Evolutionary conservation across 2,113 vertebrate species (phyloP), one percentile per base, ranked within the genome.

Genomic region (Oryzias javanicus): DNA sequence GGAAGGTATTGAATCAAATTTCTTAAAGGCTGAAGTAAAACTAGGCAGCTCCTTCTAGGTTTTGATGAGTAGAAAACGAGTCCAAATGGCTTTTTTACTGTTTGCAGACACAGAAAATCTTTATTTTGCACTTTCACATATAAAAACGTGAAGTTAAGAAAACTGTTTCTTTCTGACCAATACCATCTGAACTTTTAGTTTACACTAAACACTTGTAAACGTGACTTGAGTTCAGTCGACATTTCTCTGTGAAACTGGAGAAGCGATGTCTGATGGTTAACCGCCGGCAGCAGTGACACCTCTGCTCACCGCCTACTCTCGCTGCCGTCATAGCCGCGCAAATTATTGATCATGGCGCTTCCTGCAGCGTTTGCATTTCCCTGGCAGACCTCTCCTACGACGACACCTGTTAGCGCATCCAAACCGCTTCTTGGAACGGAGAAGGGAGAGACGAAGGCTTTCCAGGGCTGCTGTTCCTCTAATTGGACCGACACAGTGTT

Each of bases 401-500:
- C 67, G 69, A 74, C 53, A 78, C 49, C 50, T 41, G 47, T 67
- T 56, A 76, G 66, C 60, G 77, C n/a, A 81, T 60, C 72, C 46
- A 42, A 18, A 73, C 62, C 76, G 59, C 79, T 78, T 78, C 67
- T 24, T 45, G 45, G 59, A 66, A 57, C 58, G 67, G 67, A 74
- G 72, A 64, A n/a, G 55, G 52, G 45, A 58, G 64, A 70, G 49
- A 48, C 44, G 42, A 55, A 58, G 56, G 67, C 67, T 73, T 72
- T 78, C 65, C 19, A 24, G 57, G 42, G 24, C 53, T 74, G 44
- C 46, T 68, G 64, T 85, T 44, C 42, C 61, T 84, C 42, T 88
- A 86, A 86, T 89, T 86, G 76, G 74, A 5, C 63, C 77, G 72
- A 72, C 64, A 63, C 13, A 19, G 61, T 46, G 68, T 60, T 65